Base-by-base conservation (phyloP, 2,113 vertebrate genomes). In the Eubucco bourcierii region DNA sequence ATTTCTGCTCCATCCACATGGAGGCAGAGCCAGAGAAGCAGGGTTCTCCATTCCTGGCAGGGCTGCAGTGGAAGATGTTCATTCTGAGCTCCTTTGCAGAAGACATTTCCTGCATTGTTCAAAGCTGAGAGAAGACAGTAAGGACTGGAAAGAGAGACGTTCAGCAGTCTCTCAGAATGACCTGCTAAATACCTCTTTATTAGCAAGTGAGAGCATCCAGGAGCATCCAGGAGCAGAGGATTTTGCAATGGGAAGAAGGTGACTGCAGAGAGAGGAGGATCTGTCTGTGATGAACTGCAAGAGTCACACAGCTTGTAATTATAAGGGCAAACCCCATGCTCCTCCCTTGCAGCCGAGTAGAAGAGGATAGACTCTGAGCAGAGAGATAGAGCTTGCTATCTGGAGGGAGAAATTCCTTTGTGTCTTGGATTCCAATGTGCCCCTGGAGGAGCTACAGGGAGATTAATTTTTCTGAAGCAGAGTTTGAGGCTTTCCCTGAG, bases 221-320 rank as follows among this genome's bases (percentile, higher is more conserved):
- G 58, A 84, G 46, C 25, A 37, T 23, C 28, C 63, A 56, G 67
- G 21, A 82, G 59, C 29, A 58, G 50, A 81, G 74, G 50, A 87
- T 87, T 95, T 87, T 87, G 39, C 60, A 63, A 6, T 33, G 31
- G 46, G 67, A 89, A 76, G 66, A 81, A 78, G 72, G 17, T 41
- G 88, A 0, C 1, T 67, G 52, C 46, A 77, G 53, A 72, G 74
- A 33, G 58, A 81, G 52, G 28, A 85, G 37, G 58, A 93, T 84
- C 84, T 84, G 80, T 20, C 15, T 81, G 53, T 44, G 65, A 47
- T 75, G 84, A 90, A 13, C 31, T 71, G 23, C 59, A 72, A 91
- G 64, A 93, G 39, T n/a, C 60, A 82, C 71, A 70, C 91, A 75
- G 73, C 37, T 86, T 89, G 67, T 80, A 61, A 78, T 85, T 87